These are phyloP conservation scores for Amphipyra tragopoginis DNA, from an alignment of 2,888 invertebrate species.

Conservation along the genomic window DNA sequence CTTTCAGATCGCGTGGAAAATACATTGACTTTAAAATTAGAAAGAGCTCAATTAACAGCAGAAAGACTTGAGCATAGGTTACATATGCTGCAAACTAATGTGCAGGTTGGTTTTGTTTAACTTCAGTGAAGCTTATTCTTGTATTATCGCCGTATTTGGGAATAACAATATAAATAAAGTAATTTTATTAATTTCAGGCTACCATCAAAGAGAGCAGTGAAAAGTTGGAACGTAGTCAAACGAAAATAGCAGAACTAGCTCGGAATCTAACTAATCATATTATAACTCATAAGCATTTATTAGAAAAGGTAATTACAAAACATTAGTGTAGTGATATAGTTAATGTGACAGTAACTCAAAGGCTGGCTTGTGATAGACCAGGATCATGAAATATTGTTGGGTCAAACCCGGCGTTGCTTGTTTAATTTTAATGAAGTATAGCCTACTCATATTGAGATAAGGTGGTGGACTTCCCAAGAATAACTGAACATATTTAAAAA, in stretches of 20 bases:
- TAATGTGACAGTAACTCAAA: no score
- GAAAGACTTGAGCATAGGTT: constrained; percentile 84
- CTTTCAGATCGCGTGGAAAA: constrained; percentile 85
- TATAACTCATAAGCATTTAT: constrained; percentile 75
- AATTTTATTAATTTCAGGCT: constrained; percentile 70
- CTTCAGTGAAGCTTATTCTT: neutral
- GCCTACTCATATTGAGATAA: no score
- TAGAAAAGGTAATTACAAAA: constrained; percentile 79
- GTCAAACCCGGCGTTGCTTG: no score
- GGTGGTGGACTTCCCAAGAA: no score
- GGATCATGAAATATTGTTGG: no score
- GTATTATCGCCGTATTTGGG: neutral
- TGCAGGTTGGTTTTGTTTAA: constrained; percentile 72
- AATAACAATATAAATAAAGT: neutral
- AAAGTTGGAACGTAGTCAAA: constrained; percentile 80
- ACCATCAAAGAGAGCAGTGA: constrained; percentile 84
- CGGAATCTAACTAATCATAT: constrained; percentile 82
- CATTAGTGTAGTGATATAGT: no score
- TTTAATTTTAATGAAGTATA: no score
- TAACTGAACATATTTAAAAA: no score
- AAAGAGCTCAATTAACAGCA: constrained; percentile 86
- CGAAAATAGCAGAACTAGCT: constrained; percentile 78
- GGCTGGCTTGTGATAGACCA: no score
- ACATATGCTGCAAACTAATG: constrained; percentile 84
- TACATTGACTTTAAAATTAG: constrained; percentile 82